Evolutionary conservation across 2,113 vertebrate genomes (phyloP).

Genomic region (Aptenodytes forsteri): DNA sequence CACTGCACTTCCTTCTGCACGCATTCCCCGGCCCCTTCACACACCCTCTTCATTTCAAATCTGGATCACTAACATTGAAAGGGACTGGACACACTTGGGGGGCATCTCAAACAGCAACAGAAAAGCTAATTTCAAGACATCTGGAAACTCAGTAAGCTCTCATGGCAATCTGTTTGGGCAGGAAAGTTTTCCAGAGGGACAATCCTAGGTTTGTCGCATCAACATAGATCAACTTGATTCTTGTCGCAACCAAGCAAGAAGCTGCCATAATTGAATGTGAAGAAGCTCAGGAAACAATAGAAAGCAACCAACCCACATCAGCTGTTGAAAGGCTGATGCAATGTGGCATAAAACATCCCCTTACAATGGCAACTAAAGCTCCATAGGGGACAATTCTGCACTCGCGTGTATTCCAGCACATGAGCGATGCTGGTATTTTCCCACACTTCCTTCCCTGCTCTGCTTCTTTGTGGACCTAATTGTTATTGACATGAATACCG

Average conservation of each 20-base stretch:
- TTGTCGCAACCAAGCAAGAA: not conserved
- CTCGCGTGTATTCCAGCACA: not conserved
- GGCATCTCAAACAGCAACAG: not conserved
- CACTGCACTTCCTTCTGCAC: not conserved
- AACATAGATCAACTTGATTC: not conserved
- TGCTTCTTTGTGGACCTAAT: slow-evolving; percentile 32
- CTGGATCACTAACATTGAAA: not conserved
- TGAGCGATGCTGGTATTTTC: slow-evolving; percentile 33
- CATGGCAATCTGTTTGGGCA: not conserved
- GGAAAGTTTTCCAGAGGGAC: not conserved
- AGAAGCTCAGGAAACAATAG: not conserved
- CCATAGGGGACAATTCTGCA: not conserved
- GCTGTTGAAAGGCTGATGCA: not conserved
- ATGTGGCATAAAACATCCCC: not conserved
- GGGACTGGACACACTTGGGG: not conserved
- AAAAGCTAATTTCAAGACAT: not conserved
- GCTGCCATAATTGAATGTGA: not conserved
- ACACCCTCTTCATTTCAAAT: not conserved
- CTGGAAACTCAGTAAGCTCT: not conserved
- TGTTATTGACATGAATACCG: slow-evolving; percentile 28
- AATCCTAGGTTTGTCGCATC: not conserved
- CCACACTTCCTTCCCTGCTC: slow-evolving; percentile 56
- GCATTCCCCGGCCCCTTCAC: not conserved
- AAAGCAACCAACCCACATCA: not conserved
- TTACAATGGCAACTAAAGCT: not conserved